These are phyloP conservation scores for Eilema sororculum DNA, from an alignment of 2,888 invertebrate species.

Conservation along the genomic window DNA sequence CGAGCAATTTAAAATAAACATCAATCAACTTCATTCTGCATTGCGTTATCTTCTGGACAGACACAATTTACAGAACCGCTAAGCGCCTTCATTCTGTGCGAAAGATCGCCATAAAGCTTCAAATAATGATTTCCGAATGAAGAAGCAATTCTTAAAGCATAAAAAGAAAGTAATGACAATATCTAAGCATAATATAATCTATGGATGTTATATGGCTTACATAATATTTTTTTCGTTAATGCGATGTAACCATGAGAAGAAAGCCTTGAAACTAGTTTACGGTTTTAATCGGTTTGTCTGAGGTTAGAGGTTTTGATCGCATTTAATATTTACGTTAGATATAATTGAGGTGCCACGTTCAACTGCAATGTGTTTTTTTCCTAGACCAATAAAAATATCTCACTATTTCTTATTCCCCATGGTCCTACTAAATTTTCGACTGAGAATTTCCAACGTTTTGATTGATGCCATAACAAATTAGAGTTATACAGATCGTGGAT, in stretches of 20 bases:
- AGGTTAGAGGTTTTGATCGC: not conserved
- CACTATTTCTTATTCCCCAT: too few species aligned
- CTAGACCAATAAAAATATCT: not conserved
- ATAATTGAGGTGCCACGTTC: too few species aligned
- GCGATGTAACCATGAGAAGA: slow-evolving; percentile 33
- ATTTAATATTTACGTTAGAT: not conserved
- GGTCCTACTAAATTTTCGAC: not conserved
- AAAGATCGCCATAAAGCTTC: not conserved
- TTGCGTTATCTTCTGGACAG: slow-evolving; percentile 10
- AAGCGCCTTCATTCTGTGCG: not conserved
- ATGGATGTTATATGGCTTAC: slow-evolving; percentile 19
- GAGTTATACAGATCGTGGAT: not conserved
- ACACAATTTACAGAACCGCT: not conserved
- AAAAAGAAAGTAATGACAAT: slow-evolving; percentile 37
- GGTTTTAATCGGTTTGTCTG: not conserved
- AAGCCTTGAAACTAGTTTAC: not conserved
- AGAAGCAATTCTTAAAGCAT: slow-evolving; percentile 16
- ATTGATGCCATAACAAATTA: not conserved
- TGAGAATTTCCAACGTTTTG: not conserved
- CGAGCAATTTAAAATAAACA: slow-evolving; percentile 25
- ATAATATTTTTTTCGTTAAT: slow-evolving; percentile 24
- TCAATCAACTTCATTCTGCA: slow-evolving; percentile 20
- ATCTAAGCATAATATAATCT: slow-evolving; percentile 18
- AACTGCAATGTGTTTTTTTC: not conserved
- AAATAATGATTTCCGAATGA: slow-evolving; percentile 17